These are phyloP conservation scores for Caenorhabditis panamensis DNA, from an alignment of 2,888 invertebrate species.

Conservation along the genomic window DNA sequence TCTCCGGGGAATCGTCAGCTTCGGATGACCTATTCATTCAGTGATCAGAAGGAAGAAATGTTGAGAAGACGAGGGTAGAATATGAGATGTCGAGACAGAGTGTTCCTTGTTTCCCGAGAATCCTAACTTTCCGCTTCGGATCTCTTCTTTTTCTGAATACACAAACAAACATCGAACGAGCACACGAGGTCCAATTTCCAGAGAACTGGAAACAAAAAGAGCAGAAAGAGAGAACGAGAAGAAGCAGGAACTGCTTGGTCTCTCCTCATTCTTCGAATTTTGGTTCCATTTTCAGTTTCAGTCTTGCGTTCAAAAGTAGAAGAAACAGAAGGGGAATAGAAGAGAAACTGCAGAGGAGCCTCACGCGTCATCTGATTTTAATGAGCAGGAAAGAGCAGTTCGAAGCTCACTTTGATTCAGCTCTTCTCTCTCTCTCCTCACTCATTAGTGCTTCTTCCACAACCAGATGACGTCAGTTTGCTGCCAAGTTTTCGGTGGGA, in stretches of 20 bases:
- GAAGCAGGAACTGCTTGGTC: not conserved
- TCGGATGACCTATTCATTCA: not conserved
- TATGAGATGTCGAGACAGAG: not conserved
- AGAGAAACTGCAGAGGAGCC: no score
- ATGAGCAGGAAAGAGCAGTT: constrained; percentile 17
- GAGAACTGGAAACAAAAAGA: not conserved
- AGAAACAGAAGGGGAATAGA: no score
- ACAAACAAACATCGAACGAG: no score
- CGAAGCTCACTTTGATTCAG: constrained; percentile 12
- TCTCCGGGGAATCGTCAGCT: not conserved
- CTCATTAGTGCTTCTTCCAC: constrained; percentile 12
- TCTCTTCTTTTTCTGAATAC: no score
- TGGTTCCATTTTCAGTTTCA: no score
- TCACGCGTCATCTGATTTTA: constrained; percentile 8
- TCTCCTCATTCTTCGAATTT: constrained; percentile 4
- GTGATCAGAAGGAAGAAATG: not conserved
- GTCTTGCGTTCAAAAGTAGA: not conserved
- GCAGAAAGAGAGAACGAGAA: not conserved
- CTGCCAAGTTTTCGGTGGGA: not conserved
- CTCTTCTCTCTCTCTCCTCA: not conserved
- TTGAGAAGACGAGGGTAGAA: constrained; percentile 9
- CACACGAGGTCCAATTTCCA: constrained; percentile 4
- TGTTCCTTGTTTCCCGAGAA: no score
- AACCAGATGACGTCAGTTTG: constrained; percentile 37
- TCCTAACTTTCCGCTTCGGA: no score